These are phyloP conservation scores for Beris chalybata DNA, from an alignment of 2,888 invertebrate genomes.

Conservation along the genomic window DNA sequence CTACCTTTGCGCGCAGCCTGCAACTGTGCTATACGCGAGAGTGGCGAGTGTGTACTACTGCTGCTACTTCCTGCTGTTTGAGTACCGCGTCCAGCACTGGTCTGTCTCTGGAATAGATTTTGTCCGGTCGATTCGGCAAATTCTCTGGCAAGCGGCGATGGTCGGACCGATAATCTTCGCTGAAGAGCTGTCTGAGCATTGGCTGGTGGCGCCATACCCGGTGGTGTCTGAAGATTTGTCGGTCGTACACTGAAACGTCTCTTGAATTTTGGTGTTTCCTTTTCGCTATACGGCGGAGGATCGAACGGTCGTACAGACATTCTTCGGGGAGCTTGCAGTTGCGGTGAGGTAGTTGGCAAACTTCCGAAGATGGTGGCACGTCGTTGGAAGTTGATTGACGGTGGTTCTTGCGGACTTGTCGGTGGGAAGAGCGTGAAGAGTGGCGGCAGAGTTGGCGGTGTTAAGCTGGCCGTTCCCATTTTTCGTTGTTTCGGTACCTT, in stretches of 20 bases:
- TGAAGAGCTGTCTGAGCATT: conserved; percentile 49
- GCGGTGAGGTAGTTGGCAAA: conserved; percentile 28
- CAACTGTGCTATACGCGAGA: conserved; percentile 55
- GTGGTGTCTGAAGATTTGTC: conserved; percentile 53
- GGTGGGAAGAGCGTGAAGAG: conserved; percentile 58
- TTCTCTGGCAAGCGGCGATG: conserved; percentile 53
- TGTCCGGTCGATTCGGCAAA: conserved; percentile 33
- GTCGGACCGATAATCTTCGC: conserved; percentile 52
- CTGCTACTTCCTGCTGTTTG: conserved; percentile 18
- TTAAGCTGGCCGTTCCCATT: conserved; percentile 59
- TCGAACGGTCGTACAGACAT: conserved; percentile 47
- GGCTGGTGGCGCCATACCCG: conserved; percentile 49
- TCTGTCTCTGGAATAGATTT: conserved; percentile 11
- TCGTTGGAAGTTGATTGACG: conserved; percentile 40
- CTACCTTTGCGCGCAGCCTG: conserved; percentile 54
- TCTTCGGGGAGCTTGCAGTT: conserved; percentile 40
- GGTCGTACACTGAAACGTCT: conserved; percentile 52
- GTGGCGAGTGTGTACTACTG: conserved; percentile 51
- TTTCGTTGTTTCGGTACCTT: conserved; percentile 56
- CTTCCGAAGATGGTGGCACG: conserved; percentile 52
- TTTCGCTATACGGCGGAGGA: conserved; percentile 52
- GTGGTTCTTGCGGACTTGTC: conserved; percentile 40
- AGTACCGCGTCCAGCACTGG: conserved; percentile 15
- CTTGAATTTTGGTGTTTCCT: conserved; percentile 47
- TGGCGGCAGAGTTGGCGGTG: conserved; percentile 58